Conservation (phyloP, 2,797 vertebrate species). For the Phoeniculus purpureus region DNA sequence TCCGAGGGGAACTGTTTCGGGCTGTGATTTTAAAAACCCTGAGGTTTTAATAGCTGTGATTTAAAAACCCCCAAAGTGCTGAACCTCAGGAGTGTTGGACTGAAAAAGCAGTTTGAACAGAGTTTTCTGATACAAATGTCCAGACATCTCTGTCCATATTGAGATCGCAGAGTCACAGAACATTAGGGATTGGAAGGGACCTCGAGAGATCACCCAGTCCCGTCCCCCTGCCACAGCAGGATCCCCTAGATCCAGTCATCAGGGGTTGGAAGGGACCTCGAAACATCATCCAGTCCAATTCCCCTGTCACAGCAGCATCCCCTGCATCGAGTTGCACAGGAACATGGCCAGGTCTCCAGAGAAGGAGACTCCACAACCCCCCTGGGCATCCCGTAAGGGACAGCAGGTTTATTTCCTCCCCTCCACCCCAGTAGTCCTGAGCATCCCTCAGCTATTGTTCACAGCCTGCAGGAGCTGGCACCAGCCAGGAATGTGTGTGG, state of each 20-base stretch:
- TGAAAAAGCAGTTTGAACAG: not conserved
- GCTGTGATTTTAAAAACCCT: not conserved
- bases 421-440: not conserved
- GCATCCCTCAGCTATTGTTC: conserved; percentile 15
- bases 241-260: too few relatives aligned
- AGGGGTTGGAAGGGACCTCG: too few relatives aligned
- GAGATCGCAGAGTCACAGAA: not conserved
- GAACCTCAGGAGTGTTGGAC: not conserved
- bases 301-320: too few relatives aligned
- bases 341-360: too few relatives aligned
- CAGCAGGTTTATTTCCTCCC: not conserved
- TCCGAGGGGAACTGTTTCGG: not conserved
- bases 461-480: conserved; percentile 20
- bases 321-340: too few relatives aligned
- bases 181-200: too few relatives aligned
- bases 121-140: not conserved
- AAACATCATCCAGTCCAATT: too few relatives aligned
- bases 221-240: too few relatives aligned
- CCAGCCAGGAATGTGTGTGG: not conserved
- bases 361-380: too few relatives aligned
- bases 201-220: too few relatives aligned
- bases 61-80: not conserved
- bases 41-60: not conserved
- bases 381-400: not conserved
- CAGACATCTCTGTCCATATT: not conserved